phyloP scores from a whole-genome alignment of 2,113 vertebrate genomes.

The Ornithorhynchus anatinus region DNA sequence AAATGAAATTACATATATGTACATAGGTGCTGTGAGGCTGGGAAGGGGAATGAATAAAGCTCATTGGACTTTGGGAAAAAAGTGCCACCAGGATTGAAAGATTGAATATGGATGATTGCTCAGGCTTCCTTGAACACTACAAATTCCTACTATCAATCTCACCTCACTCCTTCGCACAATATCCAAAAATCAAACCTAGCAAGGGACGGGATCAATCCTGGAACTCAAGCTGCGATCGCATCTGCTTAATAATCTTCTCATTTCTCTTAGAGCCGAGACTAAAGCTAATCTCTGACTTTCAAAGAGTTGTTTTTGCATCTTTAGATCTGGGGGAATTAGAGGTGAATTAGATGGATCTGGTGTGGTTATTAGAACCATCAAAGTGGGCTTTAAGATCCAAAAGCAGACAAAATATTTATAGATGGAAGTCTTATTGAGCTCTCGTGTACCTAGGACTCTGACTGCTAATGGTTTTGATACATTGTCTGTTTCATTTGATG shows the following conservation, averaged over 20 bases:
- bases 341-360: conserved; percentile 47
- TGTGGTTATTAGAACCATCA: conserved; percentile 63
- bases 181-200: conserved; percentile 26
- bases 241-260: conserved; percentile 32
- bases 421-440: conserved; percentile 51
- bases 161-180: not conserved
- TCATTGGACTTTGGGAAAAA: not conserved
- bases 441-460: conserved; percentile 27
- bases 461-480: conserved; percentile 47
- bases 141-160: not conserved
- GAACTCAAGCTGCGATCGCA: conserved; percentile 34
- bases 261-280: conserved; percentile 42
- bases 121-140: not conserved
- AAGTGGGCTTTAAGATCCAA: conserved; percentile 48
- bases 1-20: too few species aligned
- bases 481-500: conserved; percentile 53
- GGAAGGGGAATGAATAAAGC: too few species aligned
- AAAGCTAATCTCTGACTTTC: conserved; percentile 53
- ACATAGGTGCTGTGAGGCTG: too few species aligned
- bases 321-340: conserved; percentile 47
- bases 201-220: conserved; percentile 12
- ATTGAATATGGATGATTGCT: not conserved
- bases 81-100: not conserved
- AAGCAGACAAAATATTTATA: conserved; percentile 43
- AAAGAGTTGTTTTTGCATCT: conserved; percentile 66